Base-by-base conservation (phyloP, 2,888 invertebrate genomes). In the Clusia tigrina region DNA sequence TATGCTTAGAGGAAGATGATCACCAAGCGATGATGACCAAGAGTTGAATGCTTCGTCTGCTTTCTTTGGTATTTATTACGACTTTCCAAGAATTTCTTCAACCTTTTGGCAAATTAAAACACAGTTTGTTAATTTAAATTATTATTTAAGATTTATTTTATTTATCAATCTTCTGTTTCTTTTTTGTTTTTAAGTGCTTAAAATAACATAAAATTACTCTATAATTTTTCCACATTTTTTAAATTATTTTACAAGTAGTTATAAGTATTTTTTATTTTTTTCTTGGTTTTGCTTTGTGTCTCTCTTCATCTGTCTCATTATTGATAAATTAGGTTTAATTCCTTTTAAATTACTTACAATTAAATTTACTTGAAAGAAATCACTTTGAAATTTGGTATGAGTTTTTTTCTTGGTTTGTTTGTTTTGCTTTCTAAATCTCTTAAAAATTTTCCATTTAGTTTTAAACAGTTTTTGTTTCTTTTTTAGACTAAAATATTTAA, bases 201-300 rank as follows among this genome's bases (percentile, higher is more conserved):
- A 68, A 73, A 67, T 70, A 70, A 72, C 65, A 69, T 72, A 70
- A 69, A 71, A 20, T 67, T 67, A n/a, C n/a, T n/a, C n/a, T 70
- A 72, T 64, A 58, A 51, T 24, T 58, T 63, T 57, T 56, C n/a
- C 15, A 42, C n/a, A 17, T 42, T n/a, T 17, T 42, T 6, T 53
- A 12, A 57, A 20, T 38, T 60, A 54, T 60, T 42, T 60, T 60
- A 60, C 59, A 64, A 57, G 54, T 60, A 60, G 23, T 60, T 64
- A 23, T n/a, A n/a, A n/a, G 51, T 55, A 22, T 46, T 25, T 46
- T 54, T 37, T 60, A 46, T n/a, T n/a, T n/a, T n/a, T n/a, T n/a
- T n/a, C n/a, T n/a, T 38, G 23, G 18, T 51, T 61, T 38, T 37
- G 6, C 22, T 42, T 51, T 20, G 18, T 56, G 61, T 64, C 53